Evolutionary conservation across 2,113 vertebrate species (phyloP), one percentile per base, ranked within the genome.

Genomic region (Datnioides undecimradiatus): DNA sequence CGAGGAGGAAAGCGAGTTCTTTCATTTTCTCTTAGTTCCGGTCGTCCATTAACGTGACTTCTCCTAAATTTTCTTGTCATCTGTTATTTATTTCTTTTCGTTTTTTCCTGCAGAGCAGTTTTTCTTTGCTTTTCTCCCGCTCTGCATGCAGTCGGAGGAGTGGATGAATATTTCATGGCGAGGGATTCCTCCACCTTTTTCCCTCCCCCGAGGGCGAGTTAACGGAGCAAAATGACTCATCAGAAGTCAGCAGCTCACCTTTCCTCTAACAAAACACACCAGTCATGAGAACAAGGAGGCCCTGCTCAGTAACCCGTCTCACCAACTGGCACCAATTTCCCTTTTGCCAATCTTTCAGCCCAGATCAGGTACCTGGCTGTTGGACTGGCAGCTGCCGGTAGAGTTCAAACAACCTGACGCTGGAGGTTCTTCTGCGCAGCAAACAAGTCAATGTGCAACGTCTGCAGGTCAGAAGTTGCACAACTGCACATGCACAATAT

Each of bases 101-200:
- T 48, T 45, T 65, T 14, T 75, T 72, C 73, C 38, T 71, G 54
- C 40, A 49, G 54, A 72, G 70, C 40, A 64, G 41, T 10, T n/a
- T n/a, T 41, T 8, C 3, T 8, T 1, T 33, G 19, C 25, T 1
- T 1, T 46, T 48, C 2, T 25, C 31, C 48, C 41, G 31, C 69
- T 80, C 33, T 36, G 70, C 77, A 75, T 73, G 45, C 65, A 41
- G 41, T 25, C 41, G 19, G 49, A 75, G 29, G 33, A 62, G 8
- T 10, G 12, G 40, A 82, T 88, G 73, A 90, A 87, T 88, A 85
- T 88, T 90, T 90, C 57, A 90, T 85, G 69, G 17, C 0, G 6
- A 62, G 60, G 64, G 84, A 84, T 82, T 70, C 54, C 66, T 79
- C 40, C n/a, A 23, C 40, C 58, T 67, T 64, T 70, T 67, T 64